phyloP scores from a whole-genome alignment of 2,797 vertebrate species.

The Pelobates cultripes region DNA sequence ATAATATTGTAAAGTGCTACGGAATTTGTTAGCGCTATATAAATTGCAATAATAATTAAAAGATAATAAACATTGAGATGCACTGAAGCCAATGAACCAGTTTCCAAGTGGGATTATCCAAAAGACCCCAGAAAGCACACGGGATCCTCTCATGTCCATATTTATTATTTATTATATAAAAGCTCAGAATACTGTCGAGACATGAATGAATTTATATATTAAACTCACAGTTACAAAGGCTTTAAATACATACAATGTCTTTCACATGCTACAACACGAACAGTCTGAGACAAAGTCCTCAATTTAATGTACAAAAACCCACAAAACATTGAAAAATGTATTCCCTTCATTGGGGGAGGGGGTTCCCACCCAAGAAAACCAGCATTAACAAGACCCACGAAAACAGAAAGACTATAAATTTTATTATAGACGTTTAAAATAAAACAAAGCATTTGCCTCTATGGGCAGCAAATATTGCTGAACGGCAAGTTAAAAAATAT shows the following conservation, averaged over 20 bases:
- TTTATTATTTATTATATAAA: slow-evolving; percentile 39
- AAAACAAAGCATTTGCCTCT: background rate
- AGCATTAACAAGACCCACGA: no score
- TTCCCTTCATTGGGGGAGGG: no score
- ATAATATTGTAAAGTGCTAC: no score
- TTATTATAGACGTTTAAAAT: no score
- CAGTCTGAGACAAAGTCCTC: slow-evolving; percentile 6
- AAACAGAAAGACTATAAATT: background rate
- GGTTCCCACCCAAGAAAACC: no score
- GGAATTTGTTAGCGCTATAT: no score
- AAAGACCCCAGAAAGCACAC: background rate
- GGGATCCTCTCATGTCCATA: background rate
- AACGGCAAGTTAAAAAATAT: slow-evolving; percentile 20
- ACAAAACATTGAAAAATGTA: no score
- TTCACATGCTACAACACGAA: background rate
- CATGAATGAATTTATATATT: slow-evolving; percentile 28
- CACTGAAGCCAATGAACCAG: no score
- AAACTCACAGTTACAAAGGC: slow-evolving; percentile 36
- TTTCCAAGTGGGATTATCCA: background rate
- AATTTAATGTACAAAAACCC: background rate
- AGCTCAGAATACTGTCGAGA: slow-evolving; percentile 45
- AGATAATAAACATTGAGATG: no score
- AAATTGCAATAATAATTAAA: no score
- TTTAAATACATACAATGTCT: slow-evolving; percentile 6
- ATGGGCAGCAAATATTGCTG: slow-evolving; percentile 40